Evolutionary conservation across 2,888 invertebrate genomes (phyloP), one percentile per base, ranked within the genome.

Genomic region (Hymenopus coronatus): DNA sequence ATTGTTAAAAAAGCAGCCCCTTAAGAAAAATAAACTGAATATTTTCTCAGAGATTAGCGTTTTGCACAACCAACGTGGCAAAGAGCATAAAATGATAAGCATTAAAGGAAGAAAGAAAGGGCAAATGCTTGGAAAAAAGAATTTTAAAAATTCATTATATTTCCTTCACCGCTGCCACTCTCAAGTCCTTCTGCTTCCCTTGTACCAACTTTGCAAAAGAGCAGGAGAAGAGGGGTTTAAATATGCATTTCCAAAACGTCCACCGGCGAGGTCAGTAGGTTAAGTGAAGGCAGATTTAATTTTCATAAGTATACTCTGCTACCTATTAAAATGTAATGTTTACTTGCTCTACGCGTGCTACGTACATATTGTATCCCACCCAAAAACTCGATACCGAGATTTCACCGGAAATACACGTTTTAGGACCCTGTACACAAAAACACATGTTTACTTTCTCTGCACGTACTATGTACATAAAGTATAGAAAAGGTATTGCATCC

Each of bases 161-260:
- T 70, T 70, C 54, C 20, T 70, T 70, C 54, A 70, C 54, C 25
- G 54, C 54, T 70, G 54, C 54, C 25, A 25, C 54, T 70, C 54
- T 70, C 20, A 70, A 70, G 54, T 70, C 20, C 25, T 15, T 20
- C 20, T 70, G 54, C 54, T 70, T 70, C 54, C 54, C 54, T 70
- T 70, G 54, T 70, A 70, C 54, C 20, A 20, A 70, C 54, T 70
- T 70, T 25, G 15, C 54, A 70, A 70, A 70, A 20, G 54, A 20
- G 54, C 25, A 20, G 6, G 54, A 70, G 14, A 70, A 70, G 54
- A 70, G 54, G 15, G 54, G 20, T 87, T 87, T 82, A 87, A 87
- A 87, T 82, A 87, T 87, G 82, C 87, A 87, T 82, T 87, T 33
- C n/a, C 33, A 87, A 87, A 86, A 87, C 33, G 81, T 30, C 82